These are phyloP conservation scores for Aphodius sticticus DNA, from an alignment of 2,888 invertebrate genomes.

Conservation along the genomic window DNA sequence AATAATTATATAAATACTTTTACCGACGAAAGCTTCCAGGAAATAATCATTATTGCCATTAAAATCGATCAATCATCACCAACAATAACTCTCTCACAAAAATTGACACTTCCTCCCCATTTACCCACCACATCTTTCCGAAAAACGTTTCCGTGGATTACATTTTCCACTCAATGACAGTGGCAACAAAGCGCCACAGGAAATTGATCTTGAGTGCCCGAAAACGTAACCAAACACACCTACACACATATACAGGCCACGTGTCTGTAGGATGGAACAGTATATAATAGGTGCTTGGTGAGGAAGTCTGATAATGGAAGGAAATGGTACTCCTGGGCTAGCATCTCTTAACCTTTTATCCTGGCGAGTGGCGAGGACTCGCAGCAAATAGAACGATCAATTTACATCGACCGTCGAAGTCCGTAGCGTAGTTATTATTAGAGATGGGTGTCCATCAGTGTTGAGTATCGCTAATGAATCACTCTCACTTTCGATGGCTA, in stretches of 20 bases:
- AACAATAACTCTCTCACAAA: no score
- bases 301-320: neutral
- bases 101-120: no score
- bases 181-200: neutral
- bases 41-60: no score
- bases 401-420: neutral
- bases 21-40: no score
- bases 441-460: neutral
- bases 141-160: neutral
- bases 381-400: neutral
- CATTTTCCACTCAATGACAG: neutral
- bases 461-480: neutral
- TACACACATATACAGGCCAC: neutral
- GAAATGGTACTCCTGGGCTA: neutral
- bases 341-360: neutral
- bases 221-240: neutral
- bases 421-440: neutral
- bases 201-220: conserved; percentile 4
- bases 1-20: no score
- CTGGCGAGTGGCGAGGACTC: conserved; percentile 4
- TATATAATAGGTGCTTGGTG: neutral
- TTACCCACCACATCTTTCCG: neutral
- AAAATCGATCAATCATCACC: no score
- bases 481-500: neutral
- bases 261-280: neutral